Percentiles rank a stretch among this genome's conserved stretches.
These are phyloP conservation scores for Lutraria rhynchaena DNA, from an alignment of 1,140 invertebrate genomes.

Conservation along the genomic window DNA sequence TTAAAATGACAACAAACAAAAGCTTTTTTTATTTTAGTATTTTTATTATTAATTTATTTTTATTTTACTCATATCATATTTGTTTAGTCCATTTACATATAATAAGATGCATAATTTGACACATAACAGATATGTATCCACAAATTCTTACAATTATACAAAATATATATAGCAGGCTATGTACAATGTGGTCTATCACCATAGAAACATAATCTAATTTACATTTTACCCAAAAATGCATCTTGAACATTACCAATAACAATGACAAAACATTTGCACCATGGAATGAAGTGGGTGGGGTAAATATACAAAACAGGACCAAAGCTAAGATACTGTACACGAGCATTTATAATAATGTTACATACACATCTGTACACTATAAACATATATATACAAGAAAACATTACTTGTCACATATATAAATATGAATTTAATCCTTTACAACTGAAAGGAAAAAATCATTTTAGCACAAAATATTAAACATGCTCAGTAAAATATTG, in stretches of 20 bases:
- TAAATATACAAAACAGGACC: background rate
- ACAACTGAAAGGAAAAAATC: background rate
- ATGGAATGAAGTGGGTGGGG: slow-evolving; percentile 53
- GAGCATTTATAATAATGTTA: slow-evolving; percentile 14
- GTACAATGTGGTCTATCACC: slow-evolving; percentile 42
- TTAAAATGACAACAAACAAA: slow-evolving; percentile 19
- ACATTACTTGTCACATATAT: slow-evolving; percentile 15
- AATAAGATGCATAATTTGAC: slow-evolving; percentile 26
- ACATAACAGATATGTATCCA: slow-evolving; percentile 21
- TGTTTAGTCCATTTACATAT: slow-evolving; percentile 41
- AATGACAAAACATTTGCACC: slow-evolving; percentile 38
- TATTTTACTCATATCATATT: slow-evolving; percentile 48
- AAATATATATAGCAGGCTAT: slow-evolving; percentile 34
- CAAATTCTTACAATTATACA: slow-evolving; percentile 25
- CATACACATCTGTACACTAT: slow-evolving; percentile 27
- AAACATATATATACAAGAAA: slow-evolving; percentile 25
- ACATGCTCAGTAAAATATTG: no score
- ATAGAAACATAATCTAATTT: slow-evolving; percentile 41
- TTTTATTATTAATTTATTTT: slow-evolving; percentile 55
- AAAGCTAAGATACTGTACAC: slow-evolving; percentile 13
- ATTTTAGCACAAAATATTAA: background rate
- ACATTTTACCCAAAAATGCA: slow-evolving; percentile 47
- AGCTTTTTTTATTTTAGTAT: slow-evolving; percentile 36
- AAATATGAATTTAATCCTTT: background rate
- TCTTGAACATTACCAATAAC: slow-evolving; percentile 6